A percentile compares a stretch with the other conserved stretches of the same genome.
These are phyloP conservation scores for Pangasianodon hypophthalmus DNA, from an alignment of 2,113 vertebrate genomes.

Conservation along the genomic window DNA sequence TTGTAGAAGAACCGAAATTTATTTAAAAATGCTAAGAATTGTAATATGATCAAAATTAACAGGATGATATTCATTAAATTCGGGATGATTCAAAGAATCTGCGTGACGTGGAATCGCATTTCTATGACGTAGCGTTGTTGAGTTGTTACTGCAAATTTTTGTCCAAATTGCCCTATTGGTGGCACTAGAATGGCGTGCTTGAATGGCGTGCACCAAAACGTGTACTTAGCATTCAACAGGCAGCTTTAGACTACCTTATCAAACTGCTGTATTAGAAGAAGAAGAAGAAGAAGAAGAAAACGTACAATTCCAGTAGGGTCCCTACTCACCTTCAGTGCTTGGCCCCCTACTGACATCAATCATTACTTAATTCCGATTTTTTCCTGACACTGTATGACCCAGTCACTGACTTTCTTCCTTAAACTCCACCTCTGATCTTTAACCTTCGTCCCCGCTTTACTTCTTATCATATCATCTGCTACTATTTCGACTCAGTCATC, in stretches of 20 bases:
- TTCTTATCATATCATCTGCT: conserved; percentile 38
- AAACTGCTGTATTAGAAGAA: neutral
- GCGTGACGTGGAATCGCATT: too few species aligned
- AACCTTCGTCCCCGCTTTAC: conserved; percentile 13
- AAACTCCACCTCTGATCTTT: conserved; percentile 31
- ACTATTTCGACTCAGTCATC: conserved; percentile 39
- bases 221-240: neutral
- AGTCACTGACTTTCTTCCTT: neutral
- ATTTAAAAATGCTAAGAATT: neutral
- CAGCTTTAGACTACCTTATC: neutral
- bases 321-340: neutral
- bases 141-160: too few species aligned
- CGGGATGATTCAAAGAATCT: too few species aligned
- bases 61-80: too few species aligned
- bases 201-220: too few species aligned
- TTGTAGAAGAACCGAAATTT: neutral
- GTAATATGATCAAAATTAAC: neutral
- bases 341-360: neutral
- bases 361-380: neutral
- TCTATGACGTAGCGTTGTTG: too few species aligned
- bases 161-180: too few species aligned
- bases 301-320: neutral
- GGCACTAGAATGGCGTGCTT: too few species aligned
- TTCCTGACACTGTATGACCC: neutral
- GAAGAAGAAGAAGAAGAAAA: neutral